These are phyloP conservation scores for Eurystomus gularis DNA, from an alignment of 2,113 vertebrate species.

Conservation along the genomic window DNA sequence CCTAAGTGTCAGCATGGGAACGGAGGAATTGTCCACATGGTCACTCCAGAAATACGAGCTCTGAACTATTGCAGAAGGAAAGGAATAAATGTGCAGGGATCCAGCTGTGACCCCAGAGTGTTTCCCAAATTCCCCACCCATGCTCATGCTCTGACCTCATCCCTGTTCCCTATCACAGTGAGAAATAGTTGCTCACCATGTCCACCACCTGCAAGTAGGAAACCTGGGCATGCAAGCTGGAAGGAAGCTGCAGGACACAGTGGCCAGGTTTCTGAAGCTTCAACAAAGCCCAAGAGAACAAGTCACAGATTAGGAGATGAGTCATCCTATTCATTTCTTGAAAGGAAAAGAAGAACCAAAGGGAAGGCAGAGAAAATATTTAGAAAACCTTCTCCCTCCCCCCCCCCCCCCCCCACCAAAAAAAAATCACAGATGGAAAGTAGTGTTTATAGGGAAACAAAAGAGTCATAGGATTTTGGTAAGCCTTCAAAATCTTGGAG, in stretches of 20 bases:
- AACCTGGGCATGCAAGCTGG: constrained; percentile 7
- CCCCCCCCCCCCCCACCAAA: neutral
- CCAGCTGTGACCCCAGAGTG: neutral
- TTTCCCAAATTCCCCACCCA: neutral
- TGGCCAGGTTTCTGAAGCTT: constrained; percentile 6
- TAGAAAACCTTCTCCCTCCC: neutral
- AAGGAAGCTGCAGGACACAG: constrained; percentile 10
- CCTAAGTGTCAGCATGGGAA: neutral
- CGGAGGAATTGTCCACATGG: neutral
- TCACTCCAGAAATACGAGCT: neutral
- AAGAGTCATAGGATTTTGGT: constrained; percentile 2
- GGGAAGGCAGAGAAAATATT: neutral
- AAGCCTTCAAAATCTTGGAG: neutral
- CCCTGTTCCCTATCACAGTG: neutral
- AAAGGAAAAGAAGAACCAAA: constrained; percentile 28
- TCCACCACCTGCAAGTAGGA: neutral
- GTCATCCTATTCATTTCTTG: neutral
- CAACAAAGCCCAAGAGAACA: neutral
- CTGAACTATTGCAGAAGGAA: neutral
- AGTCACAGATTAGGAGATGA: constrained; percentile 20
- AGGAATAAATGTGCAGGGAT: neutral
- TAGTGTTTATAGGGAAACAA: constrained; percentile 38
- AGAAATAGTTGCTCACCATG: neutral
- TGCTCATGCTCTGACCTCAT: neutral
- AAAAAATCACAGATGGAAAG: constrained; percentile 29